Percentiles rank a stretch among this genome's conserved stretches.
Evolutionary conservation across 2,888 invertebrate genomes (phyloP).

Genomic region (Meiosimyza platycephala): DNA sequence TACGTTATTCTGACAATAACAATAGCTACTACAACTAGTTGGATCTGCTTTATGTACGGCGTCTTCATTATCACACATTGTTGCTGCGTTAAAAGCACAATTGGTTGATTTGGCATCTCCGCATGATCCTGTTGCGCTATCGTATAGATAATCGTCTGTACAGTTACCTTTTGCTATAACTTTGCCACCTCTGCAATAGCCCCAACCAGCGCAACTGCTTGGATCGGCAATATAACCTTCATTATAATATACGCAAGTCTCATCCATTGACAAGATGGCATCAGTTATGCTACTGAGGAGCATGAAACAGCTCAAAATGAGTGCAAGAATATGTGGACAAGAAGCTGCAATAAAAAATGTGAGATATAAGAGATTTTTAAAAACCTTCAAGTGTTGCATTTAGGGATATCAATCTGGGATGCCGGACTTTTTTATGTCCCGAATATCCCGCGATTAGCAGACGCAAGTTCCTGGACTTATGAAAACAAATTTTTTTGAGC

Average conservation of each 20-base stretch:
- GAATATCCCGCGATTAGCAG: too few relatives aligned
- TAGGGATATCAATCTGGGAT: too few relatives aligned
- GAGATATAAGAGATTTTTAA: background rate
- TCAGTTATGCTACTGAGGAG: background rate
- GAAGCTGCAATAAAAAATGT: background rate
- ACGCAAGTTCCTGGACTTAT: too few relatives aligned
- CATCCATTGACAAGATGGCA: slow-evolving; percentile 50
- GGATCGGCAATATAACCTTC: slow-evolving; percentile 59
- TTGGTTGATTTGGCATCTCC: slow-evolving; percentile 16
- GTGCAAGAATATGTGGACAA: background rate
- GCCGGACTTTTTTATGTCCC: too few relatives aligned
- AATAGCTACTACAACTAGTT: slow-evolving; percentile 51
- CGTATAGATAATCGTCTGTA: slow-evolving; percentile 36
- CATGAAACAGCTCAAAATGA: slow-evolving; percentile 7
- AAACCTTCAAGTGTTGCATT: too few relatives aligned
- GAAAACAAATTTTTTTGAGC: too few relatives aligned
- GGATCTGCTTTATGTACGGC: slow-evolving; percentile 47
- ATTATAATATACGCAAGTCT: slow-evolving; percentile 50
- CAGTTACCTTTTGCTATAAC: slow-evolving; percentile 47
- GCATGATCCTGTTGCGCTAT: slow-evolving; percentile 32
- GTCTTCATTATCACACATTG: slow-evolving; percentile 44
- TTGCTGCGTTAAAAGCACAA: slow-evolving; percentile 47
- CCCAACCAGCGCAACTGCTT: slow-evolving; percentile 52
- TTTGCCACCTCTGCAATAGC: slow-evolving; percentile 50
- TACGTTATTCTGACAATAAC: slow-evolving; percentile 51